Evolutionary conservation across 1,140 invertebrate genomes (phyloP).

Genomic region (Zelostemma sp.): DNA sequence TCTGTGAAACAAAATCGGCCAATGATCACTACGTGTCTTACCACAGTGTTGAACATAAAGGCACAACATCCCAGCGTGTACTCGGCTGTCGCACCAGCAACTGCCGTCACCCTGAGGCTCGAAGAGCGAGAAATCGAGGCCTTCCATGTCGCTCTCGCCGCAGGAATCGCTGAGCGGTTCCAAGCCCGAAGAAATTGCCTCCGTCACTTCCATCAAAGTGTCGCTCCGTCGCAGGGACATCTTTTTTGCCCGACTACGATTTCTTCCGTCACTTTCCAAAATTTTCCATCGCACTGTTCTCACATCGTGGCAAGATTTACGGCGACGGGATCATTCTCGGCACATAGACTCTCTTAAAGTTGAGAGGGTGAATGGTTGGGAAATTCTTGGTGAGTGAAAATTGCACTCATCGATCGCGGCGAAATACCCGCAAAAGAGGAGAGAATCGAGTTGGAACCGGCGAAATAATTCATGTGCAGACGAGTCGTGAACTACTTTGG

Average conservation of each 20-base stretch:
- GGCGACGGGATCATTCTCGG: not conserved
- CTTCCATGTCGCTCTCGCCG: constrained; percentile 76
- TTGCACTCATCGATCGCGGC: constrained; percentile 11
- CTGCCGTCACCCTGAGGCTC: constrained; percentile 72
- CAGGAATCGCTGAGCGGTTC: constrained; percentile 64
- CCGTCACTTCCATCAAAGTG: constrained; percentile 42
- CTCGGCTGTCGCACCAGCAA: constrained; percentile 63
- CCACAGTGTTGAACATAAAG: constrained; percentile 63
- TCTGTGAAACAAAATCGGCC: not conserved
- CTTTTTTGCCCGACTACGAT: constrained; percentile 7
- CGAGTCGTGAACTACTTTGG: not conserved
- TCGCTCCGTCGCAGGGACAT: constrained; percentile 25
- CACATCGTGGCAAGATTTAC: not conserved
- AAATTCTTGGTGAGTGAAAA: constrained; percentile 9
- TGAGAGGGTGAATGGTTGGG: constrained; percentile 13
- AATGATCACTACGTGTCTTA: constrained; percentile 48
- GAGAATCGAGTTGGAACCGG: constrained; percentile 20
- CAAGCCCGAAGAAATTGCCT: constrained; percentile 45
- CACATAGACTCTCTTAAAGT: not conserved
- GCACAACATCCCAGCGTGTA: constrained; percentile 65
- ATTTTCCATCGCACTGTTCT: constrained; percentile 1
- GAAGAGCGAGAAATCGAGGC: constrained; percentile 77
- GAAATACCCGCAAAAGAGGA: constrained; percentile 10
- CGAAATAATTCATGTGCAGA: constrained; percentile 19
- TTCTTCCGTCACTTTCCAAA: constrained; percentile 1